phyloP scores from a whole-genome alignment of 2,797 vertebrate species.

The Melanotaenia boesemani region DNA sequence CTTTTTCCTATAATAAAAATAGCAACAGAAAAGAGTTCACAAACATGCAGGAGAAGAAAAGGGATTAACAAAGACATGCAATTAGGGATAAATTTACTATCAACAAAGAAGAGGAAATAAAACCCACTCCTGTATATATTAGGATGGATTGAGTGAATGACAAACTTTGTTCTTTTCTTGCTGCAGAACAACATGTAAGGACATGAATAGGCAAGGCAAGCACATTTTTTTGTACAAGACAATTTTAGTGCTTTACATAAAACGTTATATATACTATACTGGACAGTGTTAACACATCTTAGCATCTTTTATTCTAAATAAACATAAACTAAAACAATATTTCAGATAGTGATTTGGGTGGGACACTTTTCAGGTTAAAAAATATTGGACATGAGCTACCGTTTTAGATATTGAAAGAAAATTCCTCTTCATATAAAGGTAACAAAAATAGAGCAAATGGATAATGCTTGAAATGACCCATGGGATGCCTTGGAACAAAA shows the following conservation, averaged over 20 bases:
- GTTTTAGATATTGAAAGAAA: constrained; percentile 20
- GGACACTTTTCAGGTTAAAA: not conserved
- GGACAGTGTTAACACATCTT: not conserved
- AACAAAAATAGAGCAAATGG: constrained; percentile 9
- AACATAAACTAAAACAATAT: not conserved
- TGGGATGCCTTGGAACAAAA: constrained; percentile 36
- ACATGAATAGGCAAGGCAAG: not conserved
- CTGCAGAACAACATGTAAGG: not conserved
- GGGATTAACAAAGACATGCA: constrained; percentile 62
- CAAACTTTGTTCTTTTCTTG: not conserved
- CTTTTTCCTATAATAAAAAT: constrained; percentile 60
- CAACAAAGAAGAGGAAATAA: constrained; percentile 37
- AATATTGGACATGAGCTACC: constrained; percentile 6
- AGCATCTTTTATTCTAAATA: not conserved
- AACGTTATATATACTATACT: not conserved
- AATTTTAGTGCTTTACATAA: too few relatives aligned
- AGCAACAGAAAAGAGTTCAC: constrained; percentile 50
- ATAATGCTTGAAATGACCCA: constrained; percentile 30
- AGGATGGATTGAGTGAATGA: constrained; percentile 10
- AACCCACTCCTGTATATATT: constrained; percentile 27
- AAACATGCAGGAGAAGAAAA: constrained; percentile 28
- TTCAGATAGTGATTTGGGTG: not conserved
- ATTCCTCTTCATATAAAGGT: constrained; percentile 1
- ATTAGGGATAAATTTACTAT: constrained; percentile 55
- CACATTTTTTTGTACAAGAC: too few relatives aligned